Base-by-base conservation (phyloP, 2,888 invertebrate species). In the Acrobasis consociella region DNA sequence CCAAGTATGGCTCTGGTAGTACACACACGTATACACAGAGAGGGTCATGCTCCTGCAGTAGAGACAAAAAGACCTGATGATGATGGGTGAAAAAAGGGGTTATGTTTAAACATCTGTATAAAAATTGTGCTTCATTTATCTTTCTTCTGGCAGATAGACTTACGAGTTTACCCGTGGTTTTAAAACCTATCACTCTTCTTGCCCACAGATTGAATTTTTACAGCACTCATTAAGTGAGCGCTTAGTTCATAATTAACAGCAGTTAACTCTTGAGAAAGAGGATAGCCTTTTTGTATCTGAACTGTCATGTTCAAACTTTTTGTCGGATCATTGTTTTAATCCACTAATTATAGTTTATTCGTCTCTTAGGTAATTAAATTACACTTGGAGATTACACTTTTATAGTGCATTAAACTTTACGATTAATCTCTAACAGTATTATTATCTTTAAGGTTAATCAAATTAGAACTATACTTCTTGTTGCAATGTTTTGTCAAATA, bases 211-310 rank as follows among this genome's bases (percentile, higher is more conserved):
- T 56, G 9, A 42, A 42, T 22, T 56, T 56, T 56, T 15, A 42
- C 17, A 42, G 17, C 56, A 46, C 22, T 46, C 42, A 56, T 56
- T 39, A 56, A 7, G 56, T 42, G 17, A 56, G 42, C 17, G 22
- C 46, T 56, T 42, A 56, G 56, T 56, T 17, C 56, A 56, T 56
- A 56, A 56, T 56, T 17, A 56, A 56, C 56, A 42, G 42, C 56
- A 42, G 56, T 56, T 49, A 51, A 49, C 38, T 53, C 58, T 67
- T 64, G 64, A 61, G 67, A 67, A 67, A 67, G 67, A 64, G 67
- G 65, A 67, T 67, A 60, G 46, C 1, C 62, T 65, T 65, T 67
- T 67, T 67, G 62, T 61, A 42, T 62, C 64, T 60, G 65, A 62
- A 64, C 58, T 58, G 38, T 39, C 53, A 39, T 60, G 51, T 42